These are phyloP conservation scores for Lutjanus erythropterus DNA, from an alignment of 2,113 vertebrate species.

Conservation along the genomic window DNA sequence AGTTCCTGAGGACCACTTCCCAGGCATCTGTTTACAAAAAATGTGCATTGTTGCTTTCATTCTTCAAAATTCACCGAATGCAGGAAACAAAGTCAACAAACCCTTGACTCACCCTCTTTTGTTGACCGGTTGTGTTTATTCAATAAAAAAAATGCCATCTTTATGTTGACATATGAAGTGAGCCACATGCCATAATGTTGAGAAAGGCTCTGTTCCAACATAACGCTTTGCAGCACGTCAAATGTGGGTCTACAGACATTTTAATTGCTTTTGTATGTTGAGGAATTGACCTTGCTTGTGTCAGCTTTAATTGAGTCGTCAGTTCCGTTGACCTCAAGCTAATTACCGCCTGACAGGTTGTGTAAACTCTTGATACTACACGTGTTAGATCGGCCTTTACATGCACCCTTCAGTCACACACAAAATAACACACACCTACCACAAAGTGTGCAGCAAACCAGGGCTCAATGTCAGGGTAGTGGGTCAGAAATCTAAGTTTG, in stretches of 20 bases:
- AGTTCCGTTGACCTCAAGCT: constrained; percentile 42
- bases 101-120: no score
- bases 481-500: no score
- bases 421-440: not conserved
- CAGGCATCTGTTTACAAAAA: no score
- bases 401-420: not conserved
- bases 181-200: constrained; percentile 1
- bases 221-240: constrained; percentile 24
- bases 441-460: not conserved
- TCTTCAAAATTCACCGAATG: no score
- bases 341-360: constrained; percentile 62
- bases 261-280: constrained; percentile 61
- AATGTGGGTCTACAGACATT: constrained; percentile 17
- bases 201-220: not conserved
- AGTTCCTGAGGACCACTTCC: no score
- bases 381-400: constrained; percentile 59
- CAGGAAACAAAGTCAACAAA: no score
- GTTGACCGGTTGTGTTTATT: no score
- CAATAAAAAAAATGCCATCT: not conserved
- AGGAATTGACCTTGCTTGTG: constrained; percentile 38
- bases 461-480: no score
- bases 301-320: constrained; percentile 41
- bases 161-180: not conserved
- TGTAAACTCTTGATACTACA: constrained; percentile 58
- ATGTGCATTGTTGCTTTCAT: no score